Percentiles rank a stretch among this genome's conserved stretches.
These are phyloP conservation scores for Lasaia peninsularis DNA, from an alignment of 1,140 invertebrate genomes.

Conservation along the genomic window DNA sequence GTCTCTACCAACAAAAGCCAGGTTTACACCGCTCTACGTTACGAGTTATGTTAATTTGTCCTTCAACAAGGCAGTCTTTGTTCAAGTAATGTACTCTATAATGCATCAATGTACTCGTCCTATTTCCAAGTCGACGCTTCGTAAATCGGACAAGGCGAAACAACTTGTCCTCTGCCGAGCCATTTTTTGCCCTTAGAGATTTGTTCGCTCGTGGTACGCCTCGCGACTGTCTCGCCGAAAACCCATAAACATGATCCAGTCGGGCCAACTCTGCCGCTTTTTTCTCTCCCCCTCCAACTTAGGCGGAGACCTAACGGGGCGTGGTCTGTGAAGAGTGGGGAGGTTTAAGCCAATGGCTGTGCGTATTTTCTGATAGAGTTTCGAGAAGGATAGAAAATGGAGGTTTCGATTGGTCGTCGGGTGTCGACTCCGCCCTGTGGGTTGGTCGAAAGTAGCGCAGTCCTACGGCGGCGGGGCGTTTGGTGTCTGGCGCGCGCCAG, in stretches of 20 bases:
- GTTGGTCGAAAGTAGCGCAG: conserved; percentile 48
- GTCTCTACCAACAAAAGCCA: background rate
- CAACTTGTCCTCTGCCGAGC: conserved; percentile 63
- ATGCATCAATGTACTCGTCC: background rate
- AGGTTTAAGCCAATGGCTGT: conserved; percentile 40
- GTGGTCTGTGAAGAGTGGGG: conserved; percentile 41
- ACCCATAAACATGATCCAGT: conserved; percentile 72
- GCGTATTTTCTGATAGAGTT: conserved; percentile 29
- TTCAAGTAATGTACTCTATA: conserved; percentile 6
- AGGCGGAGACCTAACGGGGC: conserved; percentile 35
- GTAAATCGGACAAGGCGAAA: conserved; percentile 71
- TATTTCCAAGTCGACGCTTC: conserved; percentile 28
- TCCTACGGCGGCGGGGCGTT: conserved; percentile 65
- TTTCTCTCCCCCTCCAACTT: conserved; percentile 50
- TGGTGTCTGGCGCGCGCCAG: conserved; percentile 53
- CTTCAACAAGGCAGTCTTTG: background rate
- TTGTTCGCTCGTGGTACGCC: conserved; percentile 61
- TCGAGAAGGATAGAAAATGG: conserved; percentile 58
- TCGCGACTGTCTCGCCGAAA: conserved; percentile 64
- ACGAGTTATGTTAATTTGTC: conserved; percentile 10
- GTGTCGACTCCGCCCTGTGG: conserved; percentile 37
- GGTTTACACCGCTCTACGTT: background rate
- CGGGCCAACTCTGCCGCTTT: conserved; percentile 53
- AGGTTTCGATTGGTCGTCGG: conserved; percentile 34
- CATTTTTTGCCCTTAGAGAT: conserved; percentile 73